A percentile compares a stretch with the other conserved stretches of the same genome.
These are phyloP conservation scores for Saxicola maurus DNA, from an alignment of 2,797 vertebrate genomes.

Conservation along the genomic window DNA sequence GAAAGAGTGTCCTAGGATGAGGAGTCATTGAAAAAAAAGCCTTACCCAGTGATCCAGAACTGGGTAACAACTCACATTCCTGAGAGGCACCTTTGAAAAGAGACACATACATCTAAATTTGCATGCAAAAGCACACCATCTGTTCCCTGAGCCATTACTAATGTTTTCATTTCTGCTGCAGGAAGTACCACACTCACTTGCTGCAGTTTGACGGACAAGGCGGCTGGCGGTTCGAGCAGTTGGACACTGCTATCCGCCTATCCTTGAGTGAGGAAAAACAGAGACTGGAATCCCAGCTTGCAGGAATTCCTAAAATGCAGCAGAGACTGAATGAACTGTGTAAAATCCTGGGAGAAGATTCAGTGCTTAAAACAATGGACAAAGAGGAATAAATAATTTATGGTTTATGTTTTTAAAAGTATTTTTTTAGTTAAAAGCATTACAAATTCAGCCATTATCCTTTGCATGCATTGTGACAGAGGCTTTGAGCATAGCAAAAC, in stretches of 20 bases:
- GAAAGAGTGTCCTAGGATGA: neutral
- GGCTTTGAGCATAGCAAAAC: slow-evolving; percentile 52
- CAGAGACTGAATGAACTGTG: slow-evolving; percentile 94
- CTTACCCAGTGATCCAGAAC: neutral
- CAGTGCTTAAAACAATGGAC: slow-evolving; percentile 87
- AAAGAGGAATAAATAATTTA: slow-evolving; percentile 69
- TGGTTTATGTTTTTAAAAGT: slow-evolving; percentile 55
- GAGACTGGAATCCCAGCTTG: slow-evolving; percentile 91
- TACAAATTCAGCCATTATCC: slow-evolving; percentile 48
- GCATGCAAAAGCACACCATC: neutral
- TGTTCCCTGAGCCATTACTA: neutral
- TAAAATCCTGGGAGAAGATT: slow-evolving; percentile 96
- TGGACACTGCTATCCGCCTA: slow-evolving; percentile 92
- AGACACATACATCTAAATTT: neutral
- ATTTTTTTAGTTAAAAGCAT: slow-evolving; percentile 59
- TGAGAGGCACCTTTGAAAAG: neutral
- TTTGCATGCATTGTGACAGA: slow-evolving; percentile 66
- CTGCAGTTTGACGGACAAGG: slow-evolving; percentile 97
- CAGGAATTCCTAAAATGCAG: slow-evolving; percentile 96
- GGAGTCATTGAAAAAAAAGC: neutral
- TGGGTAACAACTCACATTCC: neutral
- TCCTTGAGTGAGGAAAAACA: slow-evolving; percentile 96
- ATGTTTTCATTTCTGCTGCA: slow-evolving; percentile 64
- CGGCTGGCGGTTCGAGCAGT: slow-evolving; percentile 93
- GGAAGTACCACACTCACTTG: slow-evolving; percentile 98